phyloP scores from a whole-genome alignment of 1,140 invertebrate species.

The Camponotus floridanus region DNA sequence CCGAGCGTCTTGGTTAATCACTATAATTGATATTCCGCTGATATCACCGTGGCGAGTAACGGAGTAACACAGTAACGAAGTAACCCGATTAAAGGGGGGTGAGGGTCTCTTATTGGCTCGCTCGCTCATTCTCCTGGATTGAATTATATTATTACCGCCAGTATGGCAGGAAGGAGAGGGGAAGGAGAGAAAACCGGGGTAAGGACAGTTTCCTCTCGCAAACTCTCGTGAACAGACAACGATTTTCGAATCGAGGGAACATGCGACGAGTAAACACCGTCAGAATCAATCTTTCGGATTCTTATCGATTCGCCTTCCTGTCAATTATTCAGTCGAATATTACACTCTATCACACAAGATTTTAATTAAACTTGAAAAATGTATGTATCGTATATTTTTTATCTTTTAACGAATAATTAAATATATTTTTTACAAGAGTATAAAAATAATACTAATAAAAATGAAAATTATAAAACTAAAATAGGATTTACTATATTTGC shows the following conservation, averaged over 20 bases:
- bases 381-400: no score
- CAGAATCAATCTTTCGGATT: conserved; percentile 1
- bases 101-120: conserved; percentile 84
- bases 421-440: no score
- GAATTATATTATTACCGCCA: conserved; percentile 84
- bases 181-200: conserved; percentile 56
- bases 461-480: neutral
- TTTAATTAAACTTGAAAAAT: no score
- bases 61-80: conserved; percentile 84
- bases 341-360: no score
- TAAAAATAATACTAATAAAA: neutral
- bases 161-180: neutral
- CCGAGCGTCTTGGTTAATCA: conserved; percentile 85
- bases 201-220: conserved; percentile 36
- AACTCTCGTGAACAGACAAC: conserved; percentile 10
- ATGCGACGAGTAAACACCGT: conserved; percentile 29
- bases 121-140: conserved; percentile 82
- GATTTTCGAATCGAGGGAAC: conserved; percentile 51
- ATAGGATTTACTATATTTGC: neutral
- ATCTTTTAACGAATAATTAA: no score
- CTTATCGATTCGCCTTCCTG: neutral
- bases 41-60: conserved; percentile 85
- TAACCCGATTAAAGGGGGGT: conserved; percentile 85
- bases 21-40: conserved; percentile 87
- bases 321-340: conserved; percentile 18